A percentile compares a stretch with the other conserved stretches of the same genome.
Conservation (phyloP, 2,888 invertebrate genomes). For the Protodeltote pygarga region DNA sequence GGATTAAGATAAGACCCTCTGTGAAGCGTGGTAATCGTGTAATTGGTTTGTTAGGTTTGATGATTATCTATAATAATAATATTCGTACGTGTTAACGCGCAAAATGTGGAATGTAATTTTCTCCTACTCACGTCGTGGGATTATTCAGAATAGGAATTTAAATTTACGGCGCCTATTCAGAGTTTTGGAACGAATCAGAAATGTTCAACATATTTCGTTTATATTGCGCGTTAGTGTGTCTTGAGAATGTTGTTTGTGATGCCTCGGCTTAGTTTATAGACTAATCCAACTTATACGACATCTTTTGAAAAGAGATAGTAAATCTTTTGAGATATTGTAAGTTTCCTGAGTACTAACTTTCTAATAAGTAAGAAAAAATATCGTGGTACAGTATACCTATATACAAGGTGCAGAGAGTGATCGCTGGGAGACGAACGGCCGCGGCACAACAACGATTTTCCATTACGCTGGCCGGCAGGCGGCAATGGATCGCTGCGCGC, state of each 20-base stretch:
- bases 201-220: conserved; percentile 37
- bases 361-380: no score
- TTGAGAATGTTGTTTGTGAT: conserved; percentile 19
- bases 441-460: conserved; percentile 64
- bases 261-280: background rate
- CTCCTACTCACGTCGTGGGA: conserved; percentile 28
- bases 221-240: conserved; percentile 17
- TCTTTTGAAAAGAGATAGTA: conserved; percentile 21
- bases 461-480: conserved; percentile 57
- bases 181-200: conserved; percentile 36
- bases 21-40: conserved; percentile 39
- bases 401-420: conserved; percentile 20
- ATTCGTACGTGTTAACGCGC: conserved; percentile 43
- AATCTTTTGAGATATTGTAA: no score
- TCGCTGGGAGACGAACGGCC: conserved; percentile 29
- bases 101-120: conserved; percentile 42
- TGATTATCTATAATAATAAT: conserved; percentile 43
- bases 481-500: conserved; percentile 48
- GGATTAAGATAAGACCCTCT: conserved; percentile 48
- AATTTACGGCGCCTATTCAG: conserved; percentile 36
- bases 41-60: conserved; percentile 44
- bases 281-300: conserved; percentile 10
- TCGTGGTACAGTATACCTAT: conserved; percentile 4
- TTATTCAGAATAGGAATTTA: conserved; percentile 37
- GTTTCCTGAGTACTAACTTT: no score